phyloP scores from a whole-genome alignment of 37 sponge, comb jelly and placozoan species.

The Amphimedon queenslandica region DNA sequence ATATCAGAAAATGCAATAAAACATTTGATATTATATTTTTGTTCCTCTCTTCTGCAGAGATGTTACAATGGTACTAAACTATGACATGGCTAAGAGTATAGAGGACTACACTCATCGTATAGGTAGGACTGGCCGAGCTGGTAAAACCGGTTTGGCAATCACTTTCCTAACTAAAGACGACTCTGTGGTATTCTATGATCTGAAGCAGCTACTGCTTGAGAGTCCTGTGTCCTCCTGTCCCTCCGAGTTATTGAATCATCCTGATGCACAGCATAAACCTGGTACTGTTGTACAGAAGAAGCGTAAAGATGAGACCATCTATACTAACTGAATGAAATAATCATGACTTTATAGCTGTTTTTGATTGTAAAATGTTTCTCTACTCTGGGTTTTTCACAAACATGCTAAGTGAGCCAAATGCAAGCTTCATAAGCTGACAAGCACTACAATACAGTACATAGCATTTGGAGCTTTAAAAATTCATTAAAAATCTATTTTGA shows the following conservation, averaged over 20 bases:
- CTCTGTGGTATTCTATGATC: slow-evolving; percentile 89
- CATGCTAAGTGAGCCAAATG: too few species aligned
- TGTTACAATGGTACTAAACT: slow-evolving; percentile 96
- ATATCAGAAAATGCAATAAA: too few species aligned
- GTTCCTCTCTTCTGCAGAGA: slow-evolving; percentile 46
- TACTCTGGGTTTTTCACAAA: too few species aligned
- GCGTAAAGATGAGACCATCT: slow-evolving; percentile 86
- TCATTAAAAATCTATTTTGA: too few species aligned
- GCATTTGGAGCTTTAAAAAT: too few species aligned
- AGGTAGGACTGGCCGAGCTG: slow-evolving; percentile 94
- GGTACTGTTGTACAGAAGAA: slow-evolving; percentile 86
- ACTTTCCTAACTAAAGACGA: slow-evolving; percentile 94
- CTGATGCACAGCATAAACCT: slow-evolving; percentile 96
- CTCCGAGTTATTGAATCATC: slow-evolving; percentile 86
- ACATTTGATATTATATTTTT: too few species aligned
- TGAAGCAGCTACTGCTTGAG: slow-evolving; percentile 77
- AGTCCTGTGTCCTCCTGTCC: slow-evolving; percentile 92
- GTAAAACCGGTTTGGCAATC: slow-evolving; percentile 93
- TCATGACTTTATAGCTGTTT: too few species aligned
- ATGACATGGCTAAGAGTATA: slow-evolving; percentile 98
- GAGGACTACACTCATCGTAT: slow-evolving; percentile 98
- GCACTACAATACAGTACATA: too few species aligned
- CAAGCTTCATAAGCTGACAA: too few species aligned
- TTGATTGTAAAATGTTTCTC: too few species aligned
- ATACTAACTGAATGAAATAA: too few species aligned